These are phyloP conservation scores for Colletes gigas DNA, from an alignment of 1,140 invertebrate species.

Conservation along the genomic window DNA sequence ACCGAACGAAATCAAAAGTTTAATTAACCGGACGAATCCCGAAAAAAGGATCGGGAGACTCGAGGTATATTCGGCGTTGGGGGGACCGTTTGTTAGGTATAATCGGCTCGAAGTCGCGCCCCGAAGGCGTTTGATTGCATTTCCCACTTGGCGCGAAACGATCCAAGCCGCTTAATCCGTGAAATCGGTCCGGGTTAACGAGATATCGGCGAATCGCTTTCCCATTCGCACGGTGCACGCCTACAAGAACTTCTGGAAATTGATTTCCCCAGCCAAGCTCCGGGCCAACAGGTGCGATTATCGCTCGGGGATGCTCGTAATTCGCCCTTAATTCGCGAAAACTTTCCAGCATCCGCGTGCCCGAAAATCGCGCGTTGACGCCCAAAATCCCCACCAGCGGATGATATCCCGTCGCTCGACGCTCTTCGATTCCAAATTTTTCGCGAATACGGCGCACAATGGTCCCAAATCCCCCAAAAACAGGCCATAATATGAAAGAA, in stretches of 20 bases:
- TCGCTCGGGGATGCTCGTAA: constrained; percentile 9
- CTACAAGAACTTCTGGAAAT: constrained; percentile 51
- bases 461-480: too few relatives aligned
- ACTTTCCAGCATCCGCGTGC: neutral
- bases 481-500: too few relatives aligned
- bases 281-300: constrained; percentile 45
- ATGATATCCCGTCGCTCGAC: neutral
- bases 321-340: constrained; percentile 10
- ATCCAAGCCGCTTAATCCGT: constrained; percentile 32
- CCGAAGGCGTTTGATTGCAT: constrained; percentile 27
- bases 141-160: constrained; percentile 32
- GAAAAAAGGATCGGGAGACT: neutral
- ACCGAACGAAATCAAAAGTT: too few relatives aligned
- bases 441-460: neutral
- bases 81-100: neutral
- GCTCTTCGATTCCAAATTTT: neutral
- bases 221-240: constrained; percentile 4
- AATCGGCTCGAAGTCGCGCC: constrained; percentile 3
- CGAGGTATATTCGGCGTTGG: too few relatives aligned
- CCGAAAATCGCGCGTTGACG: neutral
- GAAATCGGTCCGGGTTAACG: constrained; percentile 43
- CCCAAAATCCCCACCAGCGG: neutral
- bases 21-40: neutral
- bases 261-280: constrained; percentile 36
- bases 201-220: constrained; percentile 43